Evolutionary conservation across 2,888 invertebrate species (phyloP), one percentile per base, ranked within the genome.

Genomic region (Agrotis puta): DNA sequence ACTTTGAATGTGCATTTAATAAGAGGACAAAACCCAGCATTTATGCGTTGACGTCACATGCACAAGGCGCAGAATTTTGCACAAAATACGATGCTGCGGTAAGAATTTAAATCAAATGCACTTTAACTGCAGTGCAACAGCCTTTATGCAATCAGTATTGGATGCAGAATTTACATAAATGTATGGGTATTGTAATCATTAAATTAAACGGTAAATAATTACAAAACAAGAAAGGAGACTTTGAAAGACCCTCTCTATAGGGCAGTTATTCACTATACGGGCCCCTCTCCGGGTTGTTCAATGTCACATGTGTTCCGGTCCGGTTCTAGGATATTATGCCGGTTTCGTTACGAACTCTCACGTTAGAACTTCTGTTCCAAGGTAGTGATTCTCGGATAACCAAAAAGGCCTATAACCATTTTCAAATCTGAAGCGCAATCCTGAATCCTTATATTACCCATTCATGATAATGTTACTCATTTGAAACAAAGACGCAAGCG

Each of bases 1-100:
- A 57, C 20, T 68, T 57, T 59, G 47, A 70, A 70, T 64, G 39
- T 66, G 59, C 59, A 69, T 66, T 73, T 58, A 57, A 24, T 53
- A 71, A 77, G 70, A 67, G 62, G 9, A 56, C 53, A 50, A 39
- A 54, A 69, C 54, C 64, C 57, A 62, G 56, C 66, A 24, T 70
- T 58, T 51, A 75, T 56, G 62, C 48, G 54, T 54, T 81, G 57
- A 79, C 69, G 71, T 79, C 83, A 79, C 22, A 16, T 64, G 58
- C 70, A 70, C 43, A 66, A 54, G 27, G 58, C 47, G 22, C 67
- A 50, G 39, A 58, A 39, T n/a, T 13, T 54, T 59, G 11, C 50
- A 63, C 67, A 73, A 76, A 73, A 72, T 73, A 64, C 51, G 51
- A 66, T 66, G 39, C 57, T 64, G 48, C 51, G 24, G 51, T 43